These are phyloP conservation scores for Calidris pygmaea DNA, from an alignment of 2,113 vertebrate genomes.

Conservation along the genomic window DNA sequence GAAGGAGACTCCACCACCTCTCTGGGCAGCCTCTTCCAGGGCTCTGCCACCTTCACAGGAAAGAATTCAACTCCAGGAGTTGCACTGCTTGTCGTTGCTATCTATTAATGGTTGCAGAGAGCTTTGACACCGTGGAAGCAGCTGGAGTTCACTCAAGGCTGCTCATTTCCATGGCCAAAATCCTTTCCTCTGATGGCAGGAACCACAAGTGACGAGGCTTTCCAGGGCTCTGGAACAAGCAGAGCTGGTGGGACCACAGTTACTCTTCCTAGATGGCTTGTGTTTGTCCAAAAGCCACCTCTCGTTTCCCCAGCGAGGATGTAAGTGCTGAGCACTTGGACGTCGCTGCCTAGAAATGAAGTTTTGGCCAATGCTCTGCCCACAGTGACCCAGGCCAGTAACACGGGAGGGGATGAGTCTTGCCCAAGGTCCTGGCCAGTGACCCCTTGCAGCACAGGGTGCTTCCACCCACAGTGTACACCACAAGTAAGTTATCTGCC, in stretches of 20 bases:
- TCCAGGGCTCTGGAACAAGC: neutral
- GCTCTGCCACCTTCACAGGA: too few relatives aligned
- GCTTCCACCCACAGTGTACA: neutral
- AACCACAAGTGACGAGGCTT: neutral
- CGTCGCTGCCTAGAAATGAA: neutral
- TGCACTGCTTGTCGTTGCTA: neutral
- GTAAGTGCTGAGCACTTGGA: neutral
- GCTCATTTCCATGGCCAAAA: neutral
- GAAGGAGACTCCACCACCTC: too few relatives aligned
- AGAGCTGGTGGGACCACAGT: neutral
- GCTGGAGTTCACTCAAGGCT: constrained; percentile 12
- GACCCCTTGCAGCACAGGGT: neutral
- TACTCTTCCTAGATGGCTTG: neutral
- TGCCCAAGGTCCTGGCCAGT: neutral
- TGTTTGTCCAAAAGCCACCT: neutral
- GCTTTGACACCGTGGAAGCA: neutral
- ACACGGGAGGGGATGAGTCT: neutral
- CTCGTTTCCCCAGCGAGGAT: neutral
- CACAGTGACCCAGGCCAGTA: neutral
- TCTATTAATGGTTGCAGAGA: neutral
- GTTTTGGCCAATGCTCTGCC: neutral
- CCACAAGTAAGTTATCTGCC: neutral
- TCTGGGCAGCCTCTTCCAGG: too few relatives aligned
- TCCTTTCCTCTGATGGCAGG: neutral
- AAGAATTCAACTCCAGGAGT: neutral